These are phyloP conservation scores for Lasiurus cinereus DNA, from an alignment of 2,113 vertebrate species.

Conservation along the genomic window DNA sequence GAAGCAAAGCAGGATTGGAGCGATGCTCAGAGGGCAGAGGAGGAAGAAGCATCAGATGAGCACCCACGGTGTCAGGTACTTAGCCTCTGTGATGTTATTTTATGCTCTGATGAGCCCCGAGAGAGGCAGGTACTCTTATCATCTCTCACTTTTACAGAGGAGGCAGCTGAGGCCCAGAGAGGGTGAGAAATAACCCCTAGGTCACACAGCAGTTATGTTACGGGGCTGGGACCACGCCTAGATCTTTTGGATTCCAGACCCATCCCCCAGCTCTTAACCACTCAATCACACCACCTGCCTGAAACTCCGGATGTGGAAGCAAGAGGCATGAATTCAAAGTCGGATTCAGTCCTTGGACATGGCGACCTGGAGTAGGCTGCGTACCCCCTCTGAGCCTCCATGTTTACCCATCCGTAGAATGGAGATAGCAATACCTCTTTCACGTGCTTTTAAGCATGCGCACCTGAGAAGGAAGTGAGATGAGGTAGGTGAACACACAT, in stretches of 20 bases:
- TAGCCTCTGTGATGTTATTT: background rate
- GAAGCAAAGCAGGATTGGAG: background rate
- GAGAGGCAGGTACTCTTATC: background rate
- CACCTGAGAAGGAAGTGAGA: background rate
- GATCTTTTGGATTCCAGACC: background rate
- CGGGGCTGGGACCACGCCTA: background rate
- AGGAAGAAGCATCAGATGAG: fast-evolving
- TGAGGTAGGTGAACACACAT: fast-evolving
- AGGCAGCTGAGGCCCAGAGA: background rate
- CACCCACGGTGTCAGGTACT: background rate
- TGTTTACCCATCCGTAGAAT: background rate
- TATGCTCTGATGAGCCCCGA: background rate
- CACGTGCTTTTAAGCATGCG: fast-evolving
- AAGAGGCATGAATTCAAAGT: background rate
- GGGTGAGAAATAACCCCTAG: background rate
- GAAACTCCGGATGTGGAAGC: background rate
- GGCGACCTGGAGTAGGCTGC: background rate
- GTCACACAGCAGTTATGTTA: background rate
- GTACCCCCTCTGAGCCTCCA: background rate
- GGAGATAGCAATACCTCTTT: background rate
- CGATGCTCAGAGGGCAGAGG: background rate
- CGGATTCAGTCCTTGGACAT: background rate
- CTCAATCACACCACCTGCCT: background rate
- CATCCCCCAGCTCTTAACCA: background rate
- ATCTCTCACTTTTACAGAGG: background rate